phyloP scores from a whole-genome alignment of 1,140 invertebrate genomes.

The Hyposmocoma kahamanoa region DNA sequence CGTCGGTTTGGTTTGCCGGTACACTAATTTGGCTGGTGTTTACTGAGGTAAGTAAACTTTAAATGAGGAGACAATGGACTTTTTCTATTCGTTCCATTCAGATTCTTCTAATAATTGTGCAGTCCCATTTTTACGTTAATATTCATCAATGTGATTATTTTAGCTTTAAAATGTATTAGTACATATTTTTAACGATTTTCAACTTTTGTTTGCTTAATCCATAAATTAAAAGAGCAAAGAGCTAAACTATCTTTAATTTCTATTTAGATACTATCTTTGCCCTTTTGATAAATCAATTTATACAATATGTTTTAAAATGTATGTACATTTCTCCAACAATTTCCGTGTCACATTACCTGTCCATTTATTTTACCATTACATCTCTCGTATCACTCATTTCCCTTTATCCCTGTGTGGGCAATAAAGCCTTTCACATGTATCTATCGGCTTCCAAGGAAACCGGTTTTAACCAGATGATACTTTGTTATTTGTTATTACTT shows the following conservation, averaged over 20 bases:
- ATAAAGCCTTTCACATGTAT: conserved; percentile 39
- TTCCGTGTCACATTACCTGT: too few relatives aligned
- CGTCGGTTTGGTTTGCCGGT: conserved; percentile 31
- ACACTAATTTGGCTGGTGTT: conserved; percentile 59
- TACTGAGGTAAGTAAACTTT: conserved; percentile 53
- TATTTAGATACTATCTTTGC: too few relatives aligned
- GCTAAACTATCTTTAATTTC: too few relatives aligned
- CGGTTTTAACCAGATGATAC: conserved; percentile 55
- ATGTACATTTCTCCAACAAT: too few relatives aligned
- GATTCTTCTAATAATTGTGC: too few relatives aligned
- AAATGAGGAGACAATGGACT: conserved; percentile 11
- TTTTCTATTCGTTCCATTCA: conserved; percentile 4
- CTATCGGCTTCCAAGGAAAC: conserved; percentile 36
- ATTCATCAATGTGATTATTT: too few relatives aligned
- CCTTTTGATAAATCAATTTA: too few relatives aligned
- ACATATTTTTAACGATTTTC: neutral
- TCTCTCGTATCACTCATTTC: conserved; percentile 18
- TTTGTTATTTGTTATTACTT: conserved; percentile 65
- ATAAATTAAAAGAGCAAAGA: neutral
- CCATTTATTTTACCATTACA: neutral
- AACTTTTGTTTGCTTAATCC: neutral
- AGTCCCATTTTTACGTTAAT: too few relatives aligned
- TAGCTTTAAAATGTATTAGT: neutral
- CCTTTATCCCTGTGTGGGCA: conserved; percentile 23
- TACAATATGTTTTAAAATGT: too few relatives aligned